Conservation (phyloP, 2,888 invertebrate genomes). For the Timema podura region DNA sequence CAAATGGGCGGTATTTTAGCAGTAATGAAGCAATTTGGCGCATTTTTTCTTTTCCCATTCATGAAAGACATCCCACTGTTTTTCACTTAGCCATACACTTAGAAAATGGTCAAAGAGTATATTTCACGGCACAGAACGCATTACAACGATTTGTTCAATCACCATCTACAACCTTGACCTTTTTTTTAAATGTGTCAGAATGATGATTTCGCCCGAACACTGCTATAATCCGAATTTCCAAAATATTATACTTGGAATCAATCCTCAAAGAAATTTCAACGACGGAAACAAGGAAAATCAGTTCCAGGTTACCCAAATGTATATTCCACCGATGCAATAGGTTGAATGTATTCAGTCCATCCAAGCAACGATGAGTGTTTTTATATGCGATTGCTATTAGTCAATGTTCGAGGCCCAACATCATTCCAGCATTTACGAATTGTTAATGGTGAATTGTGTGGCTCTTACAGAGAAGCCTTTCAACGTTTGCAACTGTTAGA, state of each 20-base stretch:
- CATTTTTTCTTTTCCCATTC: too few species aligned
- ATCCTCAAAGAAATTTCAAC: too few species aligned
- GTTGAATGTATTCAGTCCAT: slow-evolving; percentile 40
- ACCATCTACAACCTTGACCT: slow-evolving; percentile 32
- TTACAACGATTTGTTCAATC: neutral
- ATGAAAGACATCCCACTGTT: too few species aligned
- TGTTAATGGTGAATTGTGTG: too few species aligned
- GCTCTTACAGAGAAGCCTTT: too few species aligned
- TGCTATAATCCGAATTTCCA: slow-evolving; percentile 22
- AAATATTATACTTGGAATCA: slow-evolving; percentile 32
- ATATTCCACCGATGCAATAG: slow-evolving; percentile 28
- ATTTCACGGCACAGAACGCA: neutral
- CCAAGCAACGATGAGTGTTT: slow-evolving; percentile 38
- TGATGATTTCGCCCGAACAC: slow-evolving; percentile 34
- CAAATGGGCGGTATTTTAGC: slow-evolving; percentile 36
- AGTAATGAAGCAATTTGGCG: too few species aligned
- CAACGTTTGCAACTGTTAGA: too few species aligned
- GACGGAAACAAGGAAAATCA: slow-evolving; percentile 28
- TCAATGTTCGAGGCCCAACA: slow-evolving; percentile 39
- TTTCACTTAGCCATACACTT: too few species aligned
- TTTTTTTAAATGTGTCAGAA: slow-evolving; percentile 34
- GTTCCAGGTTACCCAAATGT: slow-evolving; percentile 24
- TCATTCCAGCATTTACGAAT: too few species aligned
- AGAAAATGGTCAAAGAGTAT: neutral
- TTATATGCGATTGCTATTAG: slow-evolving; percentile 38